Percentiles rank a stretch among this genome's conserved stretches.
These are phyloP conservation scores for Melanocharis versteri DNA, from an alignment of 2,113 vertebrate genomes.

Conservation along the genomic window DNA sequence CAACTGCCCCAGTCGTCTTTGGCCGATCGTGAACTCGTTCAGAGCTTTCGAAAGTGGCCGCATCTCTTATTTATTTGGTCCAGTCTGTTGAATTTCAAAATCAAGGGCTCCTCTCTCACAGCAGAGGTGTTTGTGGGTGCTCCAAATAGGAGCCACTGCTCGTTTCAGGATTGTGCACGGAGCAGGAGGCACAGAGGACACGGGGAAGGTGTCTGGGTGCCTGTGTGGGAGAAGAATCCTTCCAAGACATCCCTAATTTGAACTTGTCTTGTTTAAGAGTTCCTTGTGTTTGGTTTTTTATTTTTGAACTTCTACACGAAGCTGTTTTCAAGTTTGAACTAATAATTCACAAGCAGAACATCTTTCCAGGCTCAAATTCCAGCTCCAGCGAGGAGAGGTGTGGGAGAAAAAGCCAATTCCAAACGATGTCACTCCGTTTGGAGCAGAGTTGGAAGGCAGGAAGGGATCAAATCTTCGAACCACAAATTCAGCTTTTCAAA, in stretches of 20 bases:
- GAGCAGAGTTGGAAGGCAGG: neutral
- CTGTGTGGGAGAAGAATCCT: fast-evolving
- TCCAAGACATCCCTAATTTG: neutral
- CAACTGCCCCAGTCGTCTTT: neutral
- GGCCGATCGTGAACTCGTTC: too few species aligned
- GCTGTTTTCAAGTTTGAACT: neutral
- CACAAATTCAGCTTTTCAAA: neutral
- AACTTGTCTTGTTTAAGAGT: too few species aligned
- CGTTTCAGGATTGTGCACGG: too few species aligned
- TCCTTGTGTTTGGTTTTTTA: fast-evolving
- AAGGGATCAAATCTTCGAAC: neutral
- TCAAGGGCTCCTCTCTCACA: neutral
- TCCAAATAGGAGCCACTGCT: neutral
- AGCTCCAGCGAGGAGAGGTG: neutral
- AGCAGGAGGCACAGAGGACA: neutral
- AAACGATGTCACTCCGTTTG: fast-evolving
- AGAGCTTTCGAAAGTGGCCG: neutral
- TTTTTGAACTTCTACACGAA: neutral
- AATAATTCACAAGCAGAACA: neutral
- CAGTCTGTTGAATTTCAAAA: neutral
- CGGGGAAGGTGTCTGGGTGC: neutral
- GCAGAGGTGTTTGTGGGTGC: neutral
- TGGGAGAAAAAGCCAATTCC: neutral
- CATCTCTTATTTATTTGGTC: neutral
- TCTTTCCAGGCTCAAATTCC: neutral